Evolutionary conservation across 2,797 vertebrate genomes (phyloP), one percentile per base, ranked within the genome.

Genomic region (Gadopsis marmoratus): DNA sequence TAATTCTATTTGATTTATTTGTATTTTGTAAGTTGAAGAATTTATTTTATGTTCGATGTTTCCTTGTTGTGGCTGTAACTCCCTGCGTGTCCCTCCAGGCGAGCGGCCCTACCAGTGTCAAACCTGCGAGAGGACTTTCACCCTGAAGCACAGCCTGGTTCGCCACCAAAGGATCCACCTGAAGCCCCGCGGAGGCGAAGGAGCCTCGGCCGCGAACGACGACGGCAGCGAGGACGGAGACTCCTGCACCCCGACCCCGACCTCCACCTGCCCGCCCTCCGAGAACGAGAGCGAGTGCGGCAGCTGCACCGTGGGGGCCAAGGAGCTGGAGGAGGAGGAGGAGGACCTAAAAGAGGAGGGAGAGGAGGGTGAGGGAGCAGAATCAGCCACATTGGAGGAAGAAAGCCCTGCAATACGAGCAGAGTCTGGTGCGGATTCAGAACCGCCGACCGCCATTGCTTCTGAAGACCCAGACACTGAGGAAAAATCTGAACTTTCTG

Each of bases 141-240:
- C 98, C 60, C 93, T 99, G 90, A 99, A 99, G 85, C 98, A 99
- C 95, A 99, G 98, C 88, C 95, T 99, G 79, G 98, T 99, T 47
- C 96, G 98, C 16, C 98, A 99, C 91, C 98, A 99, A 90, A 94
- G 98, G 67, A 97, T 99, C 89, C 98, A 99, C 91, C 97, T 97
- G 94, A 99, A 95, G 77, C 92, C 91, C 3, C 91, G 95, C 21
- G 93, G 92, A 0, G 66, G 73, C 8, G 93, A 86, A 26, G 93
- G 86, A 92, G 94, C 0, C 94, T 82, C 83, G 39, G 96, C 94
- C 0, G 96, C 94, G 0, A 95, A 96, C 65, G 93, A 84, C 0
- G 48, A 92, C 1, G 94, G 90, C 74, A 96, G 96, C 84, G 95
- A 92, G 63, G 96, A 90, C 7, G 97, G 96, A 26, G 91, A 91